Conservation (phyloP, 2,888 invertebrate genomes). For the Muschampia plurimacula region DNA sequence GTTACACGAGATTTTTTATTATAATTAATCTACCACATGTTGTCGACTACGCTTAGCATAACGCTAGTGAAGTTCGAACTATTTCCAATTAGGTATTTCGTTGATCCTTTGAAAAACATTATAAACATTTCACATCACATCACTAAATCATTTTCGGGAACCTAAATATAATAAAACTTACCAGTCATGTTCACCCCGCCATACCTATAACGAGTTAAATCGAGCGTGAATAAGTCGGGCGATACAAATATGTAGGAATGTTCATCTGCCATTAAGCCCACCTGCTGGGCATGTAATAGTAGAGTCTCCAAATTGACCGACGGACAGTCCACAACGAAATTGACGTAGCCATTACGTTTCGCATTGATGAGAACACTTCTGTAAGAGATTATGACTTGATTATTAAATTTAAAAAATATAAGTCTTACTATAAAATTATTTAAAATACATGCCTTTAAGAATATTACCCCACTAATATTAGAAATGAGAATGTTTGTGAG, state of each 20-base stretch:
- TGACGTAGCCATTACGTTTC: slow-evolving; percentile 88
- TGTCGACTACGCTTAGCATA: too few relatives aligned
- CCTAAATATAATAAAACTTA: slow-evolving; percentile 37
- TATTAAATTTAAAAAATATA: not conserved
- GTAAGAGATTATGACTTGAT: slow-evolving; percentile 41
- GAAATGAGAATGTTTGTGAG: too few relatives aligned
- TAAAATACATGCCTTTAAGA: too few relatives aligned
- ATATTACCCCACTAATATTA: too few relatives aligned
- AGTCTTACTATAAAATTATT: too few relatives aligned
- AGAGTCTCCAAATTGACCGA: slow-evolving; percentile 77
- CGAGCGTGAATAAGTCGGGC: slow-evolving; percentile 92
- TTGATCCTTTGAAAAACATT: too few relatives aligned
- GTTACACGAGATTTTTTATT: too few relatives aligned
- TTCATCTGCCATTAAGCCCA: slow-evolving; percentile 92
- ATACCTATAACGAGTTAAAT: slow-evolving; percentile 91
- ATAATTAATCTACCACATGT: too few relatives aligned
- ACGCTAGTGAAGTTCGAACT: too few relatives aligned
- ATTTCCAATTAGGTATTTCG: too few relatives aligned
- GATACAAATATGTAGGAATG: slow-evolving; percentile 92
- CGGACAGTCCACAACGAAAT: slow-evolving; percentile 92
- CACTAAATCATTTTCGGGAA: too few relatives aligned
- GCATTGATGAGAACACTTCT: slow-evolving; percentile 90
- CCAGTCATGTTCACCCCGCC: slow-evolving; percentile 95
- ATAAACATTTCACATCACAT: too few relatives aligned
- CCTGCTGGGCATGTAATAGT: slow-evolving; percentile 90